Base-by-base conservation (phyloP, 2,113 vertebrate genomes). In the Forbesichthys agassizii region DNA sequence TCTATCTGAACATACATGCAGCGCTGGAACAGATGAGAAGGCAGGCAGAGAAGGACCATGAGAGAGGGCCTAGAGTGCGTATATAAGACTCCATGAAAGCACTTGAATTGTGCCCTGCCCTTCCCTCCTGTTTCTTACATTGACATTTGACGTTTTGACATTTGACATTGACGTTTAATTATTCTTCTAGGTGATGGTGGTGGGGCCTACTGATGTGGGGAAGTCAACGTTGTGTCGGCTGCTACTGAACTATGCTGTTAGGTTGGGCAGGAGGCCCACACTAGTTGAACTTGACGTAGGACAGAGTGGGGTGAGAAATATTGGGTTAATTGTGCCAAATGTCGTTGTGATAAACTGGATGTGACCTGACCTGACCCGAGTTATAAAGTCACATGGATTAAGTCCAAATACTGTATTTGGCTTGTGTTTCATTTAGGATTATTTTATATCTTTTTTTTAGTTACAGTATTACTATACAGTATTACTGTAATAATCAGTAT, bases 11-110 rank as follows among this genome's bases (percentile, higher is more conserved):
- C 90, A 96, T 96, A 8, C 98, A 99, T 16, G 96, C 96, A 11
- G 98, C 96, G 0, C 86, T 99, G 87, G 98, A 99, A 82, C 98
- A 99, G 90, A 99, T 99, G 98, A 92, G 98, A 69, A 94, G 93
- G 84, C 97, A 98, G 80, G 98, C 97, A 0, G 96, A 98, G 85
- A 90, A 94, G 9, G 98, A 98, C 81, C 96, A 96, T 5, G 98
- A 99, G 68, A 92, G 96, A 1, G 98, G 98, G 0, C 98, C 98
- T 0, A 91, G 98, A 6, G 93, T 84, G 64, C 65, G 10, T 33
- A 12, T 27, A 3, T 53, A 2, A 3, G 1, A 42, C 8, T 58
- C 7, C 10, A 58, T 27, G 16, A 27, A 9, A 27, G 56, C 11
- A 16, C 14, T 54, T 54, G 5, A 6, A 54, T 52, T 52, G 11